phyloP scores from a whole-genome alignment of 2,113 vertebrate genomes.

The Acrocephalus kingi region DNA sequence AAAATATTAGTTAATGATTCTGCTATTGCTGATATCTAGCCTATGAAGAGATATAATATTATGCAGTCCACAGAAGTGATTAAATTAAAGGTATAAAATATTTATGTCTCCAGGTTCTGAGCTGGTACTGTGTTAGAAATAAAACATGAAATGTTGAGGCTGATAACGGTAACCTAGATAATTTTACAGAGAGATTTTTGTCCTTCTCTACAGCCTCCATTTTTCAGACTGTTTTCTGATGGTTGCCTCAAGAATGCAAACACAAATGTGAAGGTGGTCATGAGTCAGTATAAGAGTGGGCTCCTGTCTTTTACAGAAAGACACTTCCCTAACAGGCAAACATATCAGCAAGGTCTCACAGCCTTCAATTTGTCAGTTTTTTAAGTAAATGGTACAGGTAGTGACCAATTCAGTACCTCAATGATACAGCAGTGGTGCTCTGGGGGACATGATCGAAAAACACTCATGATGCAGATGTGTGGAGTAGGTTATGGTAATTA shows the following conservation, averaged over 20 bases:
- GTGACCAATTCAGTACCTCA: background rate
- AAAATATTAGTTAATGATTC: constrained; percentile 15
- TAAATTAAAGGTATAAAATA: constrained; percentile 19
- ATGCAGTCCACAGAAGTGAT: background rate
- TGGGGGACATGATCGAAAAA: background rate
- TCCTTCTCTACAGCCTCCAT: fast-evolving
- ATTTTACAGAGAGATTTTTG: background rate
- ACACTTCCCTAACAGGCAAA: background rate
- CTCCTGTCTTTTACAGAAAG: background rate
- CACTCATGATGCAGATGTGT: background rate
- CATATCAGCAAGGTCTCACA: background rate
- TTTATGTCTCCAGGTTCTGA: background rate
- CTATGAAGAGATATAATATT: background rate
- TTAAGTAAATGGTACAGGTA: background rate
- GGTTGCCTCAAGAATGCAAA: background rate
- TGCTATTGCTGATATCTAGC: background rate
- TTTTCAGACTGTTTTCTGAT: background rate
- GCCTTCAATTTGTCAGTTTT: background rate
- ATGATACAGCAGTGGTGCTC: background rate
- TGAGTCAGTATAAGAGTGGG: background rate
- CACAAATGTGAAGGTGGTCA: background rate
- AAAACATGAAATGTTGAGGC: background rate
- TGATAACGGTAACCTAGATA: background rate
- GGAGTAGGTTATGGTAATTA: background rate
- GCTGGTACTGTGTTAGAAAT: background rate